Evolutionary conservation across 2,888 invertebrate species (phyloP), one percentile per base, ranked within the genome.

Genomic region (Callimorpha dominula): DNA sequence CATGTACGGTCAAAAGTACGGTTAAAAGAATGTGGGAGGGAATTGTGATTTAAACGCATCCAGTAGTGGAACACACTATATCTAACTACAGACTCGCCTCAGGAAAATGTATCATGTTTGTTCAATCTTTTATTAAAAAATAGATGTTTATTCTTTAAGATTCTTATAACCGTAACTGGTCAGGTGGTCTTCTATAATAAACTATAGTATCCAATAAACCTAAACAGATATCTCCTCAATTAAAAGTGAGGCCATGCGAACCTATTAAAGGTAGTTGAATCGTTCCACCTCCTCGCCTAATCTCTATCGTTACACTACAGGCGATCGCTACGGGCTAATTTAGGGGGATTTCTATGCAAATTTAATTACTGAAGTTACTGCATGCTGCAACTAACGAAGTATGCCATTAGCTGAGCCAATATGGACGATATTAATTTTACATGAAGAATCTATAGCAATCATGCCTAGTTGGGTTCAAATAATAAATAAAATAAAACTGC

Each of bases 261-360:
- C 65, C 75, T 12, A 68, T 74, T 73, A 79, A 20, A 74, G 65
- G 42, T 67, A 71, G 77, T 70, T 74, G 79, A 70, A 79, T 75
- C 73, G 76, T 74, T 78, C 71, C 70, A 74, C 69, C 74, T 70
- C 73, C 62, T 50, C 72, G 66, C 60, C 64, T 77, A 79, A 78
- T 84, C 81, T 78, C 69, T 78, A 78, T 79, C 20, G 77, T 75
- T 78, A 74, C 78, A 73, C 65, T 72, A 69, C 72, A 68, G 74
- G 74, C 72, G 72, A 78, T 78, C 78, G 82, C 82, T 81, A 85
- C 78, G 78, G 81, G 86, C 88, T 91, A 90, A 91, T 93, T 93
- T 91, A 92, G 90, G 87, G 86, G 86, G 86, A 93, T 93, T 92
- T 92, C 92, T 92, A 94, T 94, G 93, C 90, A 90, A 92, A 93